These are phyloP conservation scores for Sinocyclocheilus anshuiensis DNA, from an alignment of 2,113 vertebrate species.

Conservation along the genomic window DNA sequence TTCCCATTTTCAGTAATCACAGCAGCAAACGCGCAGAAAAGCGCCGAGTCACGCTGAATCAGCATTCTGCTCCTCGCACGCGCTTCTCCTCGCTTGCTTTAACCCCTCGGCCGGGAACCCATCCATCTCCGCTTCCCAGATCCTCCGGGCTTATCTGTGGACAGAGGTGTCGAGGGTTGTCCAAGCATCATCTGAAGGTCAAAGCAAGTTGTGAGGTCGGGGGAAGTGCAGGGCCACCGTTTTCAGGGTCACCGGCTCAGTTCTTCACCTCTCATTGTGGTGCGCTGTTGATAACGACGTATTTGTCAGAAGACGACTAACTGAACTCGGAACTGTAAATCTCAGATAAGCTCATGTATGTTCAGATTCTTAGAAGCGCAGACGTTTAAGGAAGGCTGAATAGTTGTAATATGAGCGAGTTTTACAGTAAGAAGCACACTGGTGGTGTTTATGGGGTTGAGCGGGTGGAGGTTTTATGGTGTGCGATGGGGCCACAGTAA, in stretches of 20 bases:
- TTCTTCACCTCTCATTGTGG: slow-evolving; percentile 12
- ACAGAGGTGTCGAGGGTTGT: not conserved
- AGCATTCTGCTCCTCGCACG: slow-evolving; percentile 18
- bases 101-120: slow-evolving; percentile 16
- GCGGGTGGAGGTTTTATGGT: slow-evolving; percentile 86
- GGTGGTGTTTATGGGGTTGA: slow-evolving; percentile 90
- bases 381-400: slow-evolving; percentile 84
- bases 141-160: slow-evolving; percentile 9
- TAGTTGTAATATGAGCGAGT: slow-evolving; percentile 89
- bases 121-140: slow-evolving; percentile 35
- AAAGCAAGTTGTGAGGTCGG: slow-evolving; percentile 60
- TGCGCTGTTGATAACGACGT: not conserved
- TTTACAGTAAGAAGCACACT: slow-evolving; percentile 89
- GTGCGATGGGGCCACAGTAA: slow-evolving; percentile 86
- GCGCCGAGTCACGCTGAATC: slow-evolving; percentile 38
- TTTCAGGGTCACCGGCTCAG: slow-evolving; percentile 57
- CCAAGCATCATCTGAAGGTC: slow-evolving; percentile 56
- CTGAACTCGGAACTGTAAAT: not conserved
- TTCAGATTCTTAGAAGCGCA: slow-evolving; percentile 76
- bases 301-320: not conserved
- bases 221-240: slow-evolving; percentile 63
- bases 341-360: not conserved
- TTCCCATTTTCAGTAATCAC: slow-evolving; percentile 15
- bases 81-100: slow-evolving; percentile 21
- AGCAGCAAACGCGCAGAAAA: slow-evolving; percentile 19